A percentile compares a stretch with the other conserved stretches of the same genome.
Evolutionary conservation across 2,888 invertebrate species (phyloP).

Genomic region (Mesopsocus fuscifrons): DNA sequence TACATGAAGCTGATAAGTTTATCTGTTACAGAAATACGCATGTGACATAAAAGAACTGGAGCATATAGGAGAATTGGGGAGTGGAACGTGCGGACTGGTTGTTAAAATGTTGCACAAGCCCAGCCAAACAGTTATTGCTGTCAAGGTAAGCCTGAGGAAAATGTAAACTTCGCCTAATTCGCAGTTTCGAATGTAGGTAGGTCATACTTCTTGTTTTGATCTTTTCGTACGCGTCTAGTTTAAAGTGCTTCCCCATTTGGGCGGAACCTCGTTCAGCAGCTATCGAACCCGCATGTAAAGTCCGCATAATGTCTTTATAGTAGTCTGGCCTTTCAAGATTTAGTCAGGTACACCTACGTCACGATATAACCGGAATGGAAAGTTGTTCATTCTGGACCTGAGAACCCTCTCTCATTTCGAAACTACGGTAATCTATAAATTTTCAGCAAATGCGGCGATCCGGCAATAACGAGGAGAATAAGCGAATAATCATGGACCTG

Average conservation of each 20-base stretch:
- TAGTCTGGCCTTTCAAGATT: too few species aligned
- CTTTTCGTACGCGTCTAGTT: neutral
- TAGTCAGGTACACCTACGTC: too few species aligned
- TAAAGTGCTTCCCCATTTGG: too few species aligned
- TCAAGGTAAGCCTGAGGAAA: constrained; percentile 61
- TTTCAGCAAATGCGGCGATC: constrained; percentile 87
- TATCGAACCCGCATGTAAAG: too few species aligned
- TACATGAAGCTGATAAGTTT: too few species aligned
- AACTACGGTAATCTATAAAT: too few species aligned
- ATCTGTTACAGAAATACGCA: constrained; percentile 37
- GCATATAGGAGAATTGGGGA: constrained; percentile 72
- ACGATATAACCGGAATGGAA: too few species aligned
- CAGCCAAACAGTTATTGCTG: constrained; percentile 74
- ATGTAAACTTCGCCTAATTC: too few species aligned
- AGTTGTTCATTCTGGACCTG: too few species aligned
- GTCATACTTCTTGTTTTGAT: constrained; percentile 1
- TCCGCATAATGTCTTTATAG: too few species aligned
- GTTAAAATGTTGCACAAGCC: constrained; percentile 87
- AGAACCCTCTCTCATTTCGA: too few species aligned
- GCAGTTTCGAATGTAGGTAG: neutral
- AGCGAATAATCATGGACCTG: constrained; percentile 95
- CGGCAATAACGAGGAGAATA: constrained; percentile 91
- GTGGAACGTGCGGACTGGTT: constrained; percentile 95
- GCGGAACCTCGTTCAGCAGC: too few species aligned
- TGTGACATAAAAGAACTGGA: constrained; percentile 70